These are phyloP conservation scores for Empis stercorea DNA, from an alignment of 2,888 invertebrate species.

Conservation along the genomic window DNA sequence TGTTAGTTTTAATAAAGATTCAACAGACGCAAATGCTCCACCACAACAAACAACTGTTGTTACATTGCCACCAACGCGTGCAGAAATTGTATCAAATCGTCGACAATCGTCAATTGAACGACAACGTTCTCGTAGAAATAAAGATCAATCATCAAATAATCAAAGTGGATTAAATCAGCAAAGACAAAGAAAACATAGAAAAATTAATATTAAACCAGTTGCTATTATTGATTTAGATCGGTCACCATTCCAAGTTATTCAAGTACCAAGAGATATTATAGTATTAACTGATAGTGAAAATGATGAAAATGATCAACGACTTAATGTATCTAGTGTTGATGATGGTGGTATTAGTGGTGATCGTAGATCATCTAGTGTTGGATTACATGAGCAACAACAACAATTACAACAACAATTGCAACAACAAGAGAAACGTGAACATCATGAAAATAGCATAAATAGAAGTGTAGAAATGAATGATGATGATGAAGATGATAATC, in stretches of 20 bases:
- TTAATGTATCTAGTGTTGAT: not conserved
- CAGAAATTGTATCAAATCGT: slow-evolving; percentile 25
- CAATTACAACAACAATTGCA: not conserved
- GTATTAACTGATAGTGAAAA: slow-evolving; percentile 71
- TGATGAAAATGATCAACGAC: slow-evolving; percentile 26
- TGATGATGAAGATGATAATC: slow-evolving; percentile 12
- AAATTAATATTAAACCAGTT: slow-evolving; percentile 47
- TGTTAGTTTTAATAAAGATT: slow-evolving; percentile 72
- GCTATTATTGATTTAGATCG: slow-evolving; percentile 77
- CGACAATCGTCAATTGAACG: slow-evolving; percentile 23
- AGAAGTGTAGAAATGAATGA: slow-evolving; percentile 17
- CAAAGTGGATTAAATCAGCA: slow-evolving; percentile 8
- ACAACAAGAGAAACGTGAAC: slow-evolving; percentile 11
- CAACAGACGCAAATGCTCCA: slow-evolving; percentile 12
- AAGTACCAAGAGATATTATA: slow-evolving; percentile 68
- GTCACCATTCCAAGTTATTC: slow-evolving; percentile 72
- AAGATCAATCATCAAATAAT: slow-evolving; percentile 17
- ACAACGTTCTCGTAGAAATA: slow-evolving; percentile 13
- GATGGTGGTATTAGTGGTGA: too few species aligned
- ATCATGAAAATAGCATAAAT: slow-evolving; percentile 17
- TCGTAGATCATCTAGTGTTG: too few species aligned
- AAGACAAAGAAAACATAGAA: slow-evolving; percentile 40
- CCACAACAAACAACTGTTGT: slow-evolving; percentile 35
- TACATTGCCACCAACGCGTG: slow-evolving; percentile 30
- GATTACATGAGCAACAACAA: not conserved